phyloP scores from a whole-genome alignment of 2,888 invertebrate species.

The Epinotia bilunana region DNA sequence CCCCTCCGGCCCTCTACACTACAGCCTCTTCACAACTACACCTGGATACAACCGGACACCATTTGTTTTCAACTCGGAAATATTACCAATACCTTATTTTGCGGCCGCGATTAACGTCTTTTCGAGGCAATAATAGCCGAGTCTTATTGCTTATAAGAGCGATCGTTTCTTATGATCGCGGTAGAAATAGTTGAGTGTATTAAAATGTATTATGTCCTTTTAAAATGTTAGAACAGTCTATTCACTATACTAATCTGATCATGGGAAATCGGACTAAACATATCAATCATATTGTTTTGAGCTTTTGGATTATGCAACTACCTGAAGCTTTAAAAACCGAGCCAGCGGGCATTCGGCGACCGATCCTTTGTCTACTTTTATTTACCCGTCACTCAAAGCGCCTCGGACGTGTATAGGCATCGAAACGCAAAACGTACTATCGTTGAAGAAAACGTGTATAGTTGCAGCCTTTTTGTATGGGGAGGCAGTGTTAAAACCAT shows the following conservation, averaged over 20 bases:
- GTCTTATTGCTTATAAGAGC: slow-evolving; percentile 24
- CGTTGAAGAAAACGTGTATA: not conserved
- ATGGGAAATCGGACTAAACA: slow-evolving; percentile 28
- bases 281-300: slow-evolving; percentile 42
- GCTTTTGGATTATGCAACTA: slow-evolving; percentile 34
- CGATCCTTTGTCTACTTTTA: slow-evolving; percentile 75
- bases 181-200: not conserved
- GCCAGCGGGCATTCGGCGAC: slow-evolving; percentile 47
- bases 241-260: slow-evolving; percentile 28
- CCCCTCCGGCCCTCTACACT: slow-evolving; percentile 53
- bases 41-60: slow-evolving; percentile 76
- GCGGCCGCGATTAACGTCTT: slow-evolving; percentile 39
- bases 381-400: slow-evolving; percentile 80
- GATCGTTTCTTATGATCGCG: slow-evolving; percentile 12
- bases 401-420: slow-evolving; percentile 59
- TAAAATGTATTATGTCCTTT: not conserved
- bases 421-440: slow-evolving; percentile 11
- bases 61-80: slow-evolving; percentile 60
- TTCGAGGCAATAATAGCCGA: slow-evolving; percentile 21
- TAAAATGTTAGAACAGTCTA: not conserved
- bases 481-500: slow-evolving; percentile 55
- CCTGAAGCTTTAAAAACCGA: slow-evolving; percentile 39
- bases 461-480: not conserved
- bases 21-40: slow-evolving; percentile 67
- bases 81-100: slow-evolving; percentile 50